These are phyloP conservation scores for Malaclemys terrapin DNA, from an alignment of 2,113 vertebrate genomes.

Conservation along the genomic window DNA sequence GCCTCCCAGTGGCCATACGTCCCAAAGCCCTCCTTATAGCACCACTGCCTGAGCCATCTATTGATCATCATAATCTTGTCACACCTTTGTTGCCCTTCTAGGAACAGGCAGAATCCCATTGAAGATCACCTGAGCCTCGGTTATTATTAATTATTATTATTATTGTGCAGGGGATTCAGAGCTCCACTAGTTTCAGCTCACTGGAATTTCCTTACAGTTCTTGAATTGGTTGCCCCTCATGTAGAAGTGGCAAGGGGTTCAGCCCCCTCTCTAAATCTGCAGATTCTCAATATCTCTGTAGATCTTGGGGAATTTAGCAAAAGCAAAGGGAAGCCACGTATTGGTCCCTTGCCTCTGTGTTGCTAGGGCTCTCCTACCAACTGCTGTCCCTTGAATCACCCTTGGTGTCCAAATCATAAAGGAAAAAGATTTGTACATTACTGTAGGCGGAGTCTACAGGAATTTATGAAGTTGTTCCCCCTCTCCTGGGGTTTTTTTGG, in stretches of 20 bases:
- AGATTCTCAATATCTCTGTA: background rate
- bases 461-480: background rate
- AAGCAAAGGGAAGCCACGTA: background rate
- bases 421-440: background rate
- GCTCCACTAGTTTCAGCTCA: background rate
- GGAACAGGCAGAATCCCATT: too few species aligned
- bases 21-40: too few species aligned
- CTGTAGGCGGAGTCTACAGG: background rate
- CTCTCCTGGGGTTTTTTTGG: background rate
- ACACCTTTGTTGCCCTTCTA: too few species aligned
- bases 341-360: background rate
- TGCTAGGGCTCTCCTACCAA: background rate
- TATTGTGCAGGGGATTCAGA: background rate
- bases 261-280: background rate
- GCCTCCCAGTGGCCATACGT: too few species aligned
- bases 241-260: background rate
- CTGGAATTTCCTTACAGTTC: background rate
- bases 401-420: background rate
- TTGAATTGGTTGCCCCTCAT: background rate
- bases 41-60: too few species aligned
- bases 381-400: background rate
- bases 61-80: too few species aligned
- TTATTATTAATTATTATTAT: too few species aligned
- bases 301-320: background rate
- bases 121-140: too few species aligned